Base-by-base conservation (phyloP, 1,140 invertebrate genomes). In the Dendrolimus punctatus region DNA sequence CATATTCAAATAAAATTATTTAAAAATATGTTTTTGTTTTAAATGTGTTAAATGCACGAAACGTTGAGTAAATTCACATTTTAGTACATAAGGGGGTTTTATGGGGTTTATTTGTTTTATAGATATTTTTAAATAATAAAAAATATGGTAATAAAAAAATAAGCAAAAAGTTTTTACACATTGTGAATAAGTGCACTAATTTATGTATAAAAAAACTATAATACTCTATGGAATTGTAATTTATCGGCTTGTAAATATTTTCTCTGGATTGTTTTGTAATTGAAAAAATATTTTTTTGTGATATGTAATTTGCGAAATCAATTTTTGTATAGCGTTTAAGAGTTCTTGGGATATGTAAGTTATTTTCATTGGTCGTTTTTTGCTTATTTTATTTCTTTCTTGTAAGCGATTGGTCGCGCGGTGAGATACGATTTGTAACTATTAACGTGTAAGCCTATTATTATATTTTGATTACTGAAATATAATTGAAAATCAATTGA, bases 381-480 rank as follows among this genome's bases (percentile, higher is more conserved):
- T 51, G 39, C 3, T 23, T 51, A 37, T 51, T n/a, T 37, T 51
- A 45, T n/a, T 8, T 9, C n/a, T n/a, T 49, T 49, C n/a, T 48
- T 40, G 2, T n/a, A 40, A 38, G 39, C 40, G 47, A 40, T 40
- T 42, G 51, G 39, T 54, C 46, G 42, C 46, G 53, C 50, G 8
- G 43, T 44, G 70, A 57, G 70, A 81, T 82, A 84, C 80, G 74
- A 83, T 75, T 76, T 80, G 76, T 85, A 82, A 85, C 82, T 85
- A 82, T 66, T 85, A 84, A 77, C 56, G 62, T 83, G 71, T 85
- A 85, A 85, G 80, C 82, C 82, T 84, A 85, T 84, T 83, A 83
- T 85, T 85, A 85, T 85, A 85, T 85, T 85, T 85, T 84, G 80
- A 83, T 82, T 85, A 85, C 82, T 82, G 80, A 85, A 83, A 85